Base-by-base conservation (phyloP, 2,797 vertebrate species). In the Xiphorhynchus erythropygius region DNA sequence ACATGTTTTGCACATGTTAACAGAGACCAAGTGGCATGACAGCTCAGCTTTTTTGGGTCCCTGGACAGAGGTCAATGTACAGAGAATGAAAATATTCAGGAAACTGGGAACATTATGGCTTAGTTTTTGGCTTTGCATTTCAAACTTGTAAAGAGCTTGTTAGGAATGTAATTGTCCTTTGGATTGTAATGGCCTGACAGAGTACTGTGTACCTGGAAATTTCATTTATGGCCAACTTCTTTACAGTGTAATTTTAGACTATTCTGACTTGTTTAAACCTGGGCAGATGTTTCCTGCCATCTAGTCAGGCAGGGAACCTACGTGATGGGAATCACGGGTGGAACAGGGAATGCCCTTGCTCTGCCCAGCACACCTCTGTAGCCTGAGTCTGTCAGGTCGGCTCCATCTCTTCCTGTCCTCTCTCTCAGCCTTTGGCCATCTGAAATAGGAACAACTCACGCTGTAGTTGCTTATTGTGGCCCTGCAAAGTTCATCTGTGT, bases 31-130 rank as follows among this genome's bases (percentile, higher is more conserved):
- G 84, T 90, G 37, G 71, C 90, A 87, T 70, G 69, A 69, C 53
- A 15, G 22, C 76, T 77, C 75, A 79, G 30, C 18, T 75, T 83
- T 63, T 93, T 68, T 71, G 33, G 83, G 84, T 89, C 33, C 46
- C 65, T 93, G 30, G 21, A 47, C 64, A 94, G 97, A 97, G 96
- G 96, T 97, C 95, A 93, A 57, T 95, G 78, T 94, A 65, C 92
- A 91, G 84, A 91, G 74, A 89, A 57, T 64, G 59, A 78, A 94
- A 85, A 53, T 60, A 30, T 37, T 89, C 30, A 21, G 42, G 78
- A 87, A 84, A 53, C 16, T 83, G 68, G 37, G 80, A 96, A 75
- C 6, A 4, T 59, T 39, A 57, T 24, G 25, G 53, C 28, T 47
- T 83, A 63, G 30, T 65, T 91, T 87, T 94, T 94, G 42, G 55